These are phyloP conservation scores for Alaudala cheleensis DNA, from an alignment of 2,113 vertebrate genomes.

Conservation along the genomic window DNA sequence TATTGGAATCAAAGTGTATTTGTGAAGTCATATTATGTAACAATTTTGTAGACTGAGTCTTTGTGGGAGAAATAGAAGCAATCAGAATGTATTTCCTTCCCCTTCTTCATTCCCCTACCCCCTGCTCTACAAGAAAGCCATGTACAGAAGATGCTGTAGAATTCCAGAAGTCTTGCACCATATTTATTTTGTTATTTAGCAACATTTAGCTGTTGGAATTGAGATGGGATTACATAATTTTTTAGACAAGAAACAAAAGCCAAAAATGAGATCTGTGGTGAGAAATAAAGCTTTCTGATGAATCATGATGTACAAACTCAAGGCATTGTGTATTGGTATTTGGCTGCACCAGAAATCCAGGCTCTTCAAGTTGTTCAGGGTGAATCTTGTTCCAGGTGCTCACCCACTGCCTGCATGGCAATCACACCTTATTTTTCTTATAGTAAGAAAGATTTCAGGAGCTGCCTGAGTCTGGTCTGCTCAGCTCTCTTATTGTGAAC, in stretches of 20 bases:
- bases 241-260: not conserved
- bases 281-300: not conserved
- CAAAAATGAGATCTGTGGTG: not conserved
- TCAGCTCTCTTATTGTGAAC: not conserved
- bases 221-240: not conserved
- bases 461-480: not conserved
- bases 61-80: not conserved
- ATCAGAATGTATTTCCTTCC: not conserved
- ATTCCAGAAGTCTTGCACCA: not conserved
- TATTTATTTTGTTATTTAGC: not conserved
- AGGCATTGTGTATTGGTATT: not conserved
- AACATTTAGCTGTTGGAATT: not conserved
- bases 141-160: not conserved
- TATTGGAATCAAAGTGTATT: not conserved
- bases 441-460: not conserved
- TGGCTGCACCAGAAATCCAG: not conserved
- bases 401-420: not conserved
- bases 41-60: not conserved
- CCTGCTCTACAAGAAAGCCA: not conserved
- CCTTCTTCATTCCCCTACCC: accelerated
- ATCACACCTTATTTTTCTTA: not conserved
- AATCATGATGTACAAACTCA: not conserved
- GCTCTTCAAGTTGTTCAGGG: not conserved
- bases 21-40: not conserved
- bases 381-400: not conserved